Evolutionary conservation across 2,797 vertebrate species (phyloP).

Genomic region (Ispidina picta): DNA sequence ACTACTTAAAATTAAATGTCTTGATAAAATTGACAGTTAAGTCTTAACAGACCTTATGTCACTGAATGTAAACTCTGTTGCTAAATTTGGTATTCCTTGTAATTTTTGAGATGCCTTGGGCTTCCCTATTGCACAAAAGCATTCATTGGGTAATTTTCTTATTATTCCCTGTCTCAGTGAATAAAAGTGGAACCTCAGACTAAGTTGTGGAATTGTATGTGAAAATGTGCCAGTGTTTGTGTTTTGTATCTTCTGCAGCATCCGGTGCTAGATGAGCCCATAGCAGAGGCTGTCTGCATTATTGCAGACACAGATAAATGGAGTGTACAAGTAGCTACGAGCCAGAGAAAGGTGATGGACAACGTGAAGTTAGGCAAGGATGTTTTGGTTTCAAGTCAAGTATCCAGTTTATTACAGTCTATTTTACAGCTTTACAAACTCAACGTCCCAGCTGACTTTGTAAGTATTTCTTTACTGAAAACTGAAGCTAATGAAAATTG

Average conservation of each 20-base stretch:
- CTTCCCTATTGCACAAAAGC: not conserved
- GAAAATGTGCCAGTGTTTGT: not conserved
- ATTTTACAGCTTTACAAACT: constrained; percentile 85
- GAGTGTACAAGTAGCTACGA: constrained; percentile 86
- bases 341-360: constrained; percentile 83
- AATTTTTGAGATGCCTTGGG: not conserved
- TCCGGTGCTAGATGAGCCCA: constrained; percentile 86
- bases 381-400: constrained; percentile 85
- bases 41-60: not conserved
- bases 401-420: constrained; percentile 84
- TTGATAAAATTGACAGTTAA: not conserved
- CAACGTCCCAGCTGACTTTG: constrained; percentile 84
- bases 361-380: constrained; percentile 84
- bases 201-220: not conserved
- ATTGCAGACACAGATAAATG: constrained; percentile 87
- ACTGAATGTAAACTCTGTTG: not conserved
- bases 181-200: not conserved
- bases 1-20: not conserved
- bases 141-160: not conserved
- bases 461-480: constrained; percentile 72
- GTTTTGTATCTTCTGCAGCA: constrained; percentile 77
- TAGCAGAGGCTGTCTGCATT: constrained; percentile 87
- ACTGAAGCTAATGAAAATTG: not conserved
- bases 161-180: not conserved
- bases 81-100: not conserved